phyloP scores from a whole-genome alignment of 2,113 vertebrate species.

The Herpetotheres cachinnans region DNA sequence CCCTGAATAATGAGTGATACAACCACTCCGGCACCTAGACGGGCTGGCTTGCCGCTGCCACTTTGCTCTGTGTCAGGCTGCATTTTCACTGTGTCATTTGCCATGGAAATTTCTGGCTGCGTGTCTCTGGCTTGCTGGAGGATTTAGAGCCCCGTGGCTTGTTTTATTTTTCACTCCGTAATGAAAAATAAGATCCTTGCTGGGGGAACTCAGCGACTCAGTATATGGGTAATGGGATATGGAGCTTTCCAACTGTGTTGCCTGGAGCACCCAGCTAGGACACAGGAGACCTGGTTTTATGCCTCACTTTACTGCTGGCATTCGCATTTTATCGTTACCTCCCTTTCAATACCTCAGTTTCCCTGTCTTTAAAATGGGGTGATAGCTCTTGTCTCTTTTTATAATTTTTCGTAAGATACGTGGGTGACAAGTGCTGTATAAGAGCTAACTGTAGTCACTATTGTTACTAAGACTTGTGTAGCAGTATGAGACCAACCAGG shows the following conservation, averaged over 20 bases:
- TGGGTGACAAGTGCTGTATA: not conserved
- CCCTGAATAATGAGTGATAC: not conserved
- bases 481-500: not conserved
- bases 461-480: not conserved
- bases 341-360: not conserved
- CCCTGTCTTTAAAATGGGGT: not conserved
- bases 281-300: not conserved
- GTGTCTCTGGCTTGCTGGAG: not conserved
- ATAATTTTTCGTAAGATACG: not conserved
- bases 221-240: not conserved
- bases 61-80: not conserved
- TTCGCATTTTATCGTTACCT: not conserved
- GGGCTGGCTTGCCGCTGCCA: not conserved
- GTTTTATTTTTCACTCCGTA: conserved; percentile 14
- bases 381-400: not conserved
- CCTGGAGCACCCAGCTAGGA: not conserved
- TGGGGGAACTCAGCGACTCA: not conserved
- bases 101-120: not conserved
- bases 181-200: conserved; percentile 30
- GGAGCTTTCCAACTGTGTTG: conserved; percentile 3
- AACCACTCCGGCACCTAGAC: not conserved
- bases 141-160: not conserved
- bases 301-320: not conserved
- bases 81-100: not conserved
- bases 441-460: not conserved